These are phyloP conservation scores for Callipepla californica DNA, from an alignment of 2,113 vertebrate species.

Conservation along the genomic window DNA sequence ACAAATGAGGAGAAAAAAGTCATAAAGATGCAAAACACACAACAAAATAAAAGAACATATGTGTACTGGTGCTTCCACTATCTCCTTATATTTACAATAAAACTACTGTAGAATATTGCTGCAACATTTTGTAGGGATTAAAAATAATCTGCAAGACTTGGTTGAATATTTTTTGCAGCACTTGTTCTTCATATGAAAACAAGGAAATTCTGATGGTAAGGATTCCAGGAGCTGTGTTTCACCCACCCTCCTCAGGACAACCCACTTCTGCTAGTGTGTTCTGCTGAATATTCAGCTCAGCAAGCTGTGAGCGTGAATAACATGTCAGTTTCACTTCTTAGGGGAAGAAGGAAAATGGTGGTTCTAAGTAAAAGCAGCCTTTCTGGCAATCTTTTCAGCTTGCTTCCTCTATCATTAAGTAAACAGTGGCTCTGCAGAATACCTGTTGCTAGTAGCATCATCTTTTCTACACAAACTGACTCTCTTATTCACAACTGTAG, in stretches of 20 bases:
- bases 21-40: not conserved
- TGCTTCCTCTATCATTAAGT: not conserved
- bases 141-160: not conserved
- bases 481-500: not conserved
- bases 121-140: not conserved
- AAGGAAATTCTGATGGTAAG: not conserved
- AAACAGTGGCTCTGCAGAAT: fast-evolving
- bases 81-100: not conserved
- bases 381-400: not conserved
- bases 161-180: not conserved
- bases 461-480: not conserved
- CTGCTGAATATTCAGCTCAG: not conserved
- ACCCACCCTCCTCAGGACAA: not conserved
- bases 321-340: not conserved
- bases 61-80: not conserved
- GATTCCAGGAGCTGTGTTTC: not conserved
- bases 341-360: not conserved
- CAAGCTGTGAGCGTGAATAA: not conserved
- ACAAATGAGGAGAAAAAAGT: not conserved
- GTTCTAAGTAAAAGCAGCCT: not conserved
- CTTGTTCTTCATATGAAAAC: not conserved
- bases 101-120: not conserved
- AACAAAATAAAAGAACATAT: not conserved
- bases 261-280: not conserved
- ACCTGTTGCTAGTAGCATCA: not conserved